Base-by-base conservation (phyloP, 2,797 vertebrate genomes). In the Chrosomus eos region DNA sequence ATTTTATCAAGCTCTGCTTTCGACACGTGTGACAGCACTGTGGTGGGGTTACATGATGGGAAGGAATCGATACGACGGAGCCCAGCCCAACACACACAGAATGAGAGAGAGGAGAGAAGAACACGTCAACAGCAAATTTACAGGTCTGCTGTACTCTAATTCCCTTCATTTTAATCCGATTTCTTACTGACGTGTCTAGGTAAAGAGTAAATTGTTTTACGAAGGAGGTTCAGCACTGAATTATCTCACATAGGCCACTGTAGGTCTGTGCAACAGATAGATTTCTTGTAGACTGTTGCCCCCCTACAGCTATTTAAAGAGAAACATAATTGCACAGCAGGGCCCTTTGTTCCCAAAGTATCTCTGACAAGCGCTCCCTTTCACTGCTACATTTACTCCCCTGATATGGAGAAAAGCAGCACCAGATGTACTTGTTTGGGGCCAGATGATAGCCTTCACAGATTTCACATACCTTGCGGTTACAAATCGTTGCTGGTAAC, bases 301-400 rank as follows among this genome's bases (percentile, higher is more conserved):
- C 53, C 26, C 75, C 43, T 48, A 23, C 13, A 79, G 55, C 68
- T 85, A 79, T 84, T 85, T 71, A 72, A 79, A 80, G 68, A 64
- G 68, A 73, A 72, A 68, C 21, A 73, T 85, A 80, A 85, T 73
- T 80, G 76, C 76, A 85, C 83, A 80, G 67, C 75, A 19, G 53
- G 67, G 40, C 28, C 26, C 83, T 66, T 80, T 80, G 68, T 85
- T 85, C 21, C 58, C 58, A 51, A 80, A 53, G 40, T 80, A 78
- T 85, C 76, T 74, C 43, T 38, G 51, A 45, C 38, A 70, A 84
- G 83, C 67, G 1, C 64, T 84, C 67, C 19, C 43, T 68, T 75
- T 83, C 72, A 82, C 16, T 38, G 16, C 73, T 36, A 58, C 62
- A 55, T 75, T 83, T 83, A 83, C 43, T 74, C 10, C 16, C 48